Conservation (phyloP, 2,888 invertebrate genomes). For the Strigamia maritima region DNA sequence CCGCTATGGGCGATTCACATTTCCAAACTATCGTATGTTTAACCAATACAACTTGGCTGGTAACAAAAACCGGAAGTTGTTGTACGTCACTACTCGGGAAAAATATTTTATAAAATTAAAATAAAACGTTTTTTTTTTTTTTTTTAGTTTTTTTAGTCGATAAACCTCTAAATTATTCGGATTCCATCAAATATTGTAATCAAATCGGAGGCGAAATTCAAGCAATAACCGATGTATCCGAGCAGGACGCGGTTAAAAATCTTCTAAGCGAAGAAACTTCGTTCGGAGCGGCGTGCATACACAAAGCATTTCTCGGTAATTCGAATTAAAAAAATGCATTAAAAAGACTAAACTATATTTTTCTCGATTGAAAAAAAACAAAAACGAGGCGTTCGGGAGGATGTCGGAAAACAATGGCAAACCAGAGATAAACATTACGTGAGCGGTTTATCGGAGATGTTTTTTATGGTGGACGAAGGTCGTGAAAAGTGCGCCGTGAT, state of each 20-base stretch:
- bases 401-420: neutral
- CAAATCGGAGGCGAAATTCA: neutral
- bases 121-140: neutral
- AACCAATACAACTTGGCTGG: neutral
- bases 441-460: neutral
- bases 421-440: neutral
- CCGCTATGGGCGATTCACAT: neutral
- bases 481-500: neutral
- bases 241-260: neutral
- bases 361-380: neutral
- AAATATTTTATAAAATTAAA: neutral
- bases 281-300: neutral
- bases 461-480: neutral
- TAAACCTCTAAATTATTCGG: neutral
- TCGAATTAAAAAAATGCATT: neutral
- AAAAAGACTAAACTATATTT: too few species aligned
- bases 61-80: neutral
- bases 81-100: neutral
- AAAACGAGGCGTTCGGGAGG: neutral
- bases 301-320: neutral
- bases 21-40: neutral
- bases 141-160: slow-evolving; percentile 12
- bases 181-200: neutral
- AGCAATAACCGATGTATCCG: neutral
- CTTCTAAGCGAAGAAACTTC: neutral